phyloP scores from a whole-genome alignment of 37 sponge, comb jelly and placozoan genomes.

The Petrosia ficiformis region DNA sequence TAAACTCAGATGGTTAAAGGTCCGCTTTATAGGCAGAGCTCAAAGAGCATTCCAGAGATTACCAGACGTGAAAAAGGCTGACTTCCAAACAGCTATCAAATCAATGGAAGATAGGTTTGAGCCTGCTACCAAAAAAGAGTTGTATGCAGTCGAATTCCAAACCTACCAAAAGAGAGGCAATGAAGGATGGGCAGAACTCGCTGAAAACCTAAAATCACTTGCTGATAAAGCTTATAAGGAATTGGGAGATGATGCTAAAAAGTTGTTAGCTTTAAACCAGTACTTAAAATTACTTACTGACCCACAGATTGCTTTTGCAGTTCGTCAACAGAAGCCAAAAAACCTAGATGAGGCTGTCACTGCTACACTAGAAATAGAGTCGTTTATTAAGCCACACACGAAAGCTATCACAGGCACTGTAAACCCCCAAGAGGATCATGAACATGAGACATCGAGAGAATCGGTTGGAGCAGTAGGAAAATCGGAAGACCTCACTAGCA shows the following conservation, averaged over 20 bases:
- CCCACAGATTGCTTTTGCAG: slow-evolving; percentile 25
- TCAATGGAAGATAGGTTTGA: slow-evolving; percentile 42
- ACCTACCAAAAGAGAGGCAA: neutral
- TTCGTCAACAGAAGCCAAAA: slow-evolving; percentile 3
- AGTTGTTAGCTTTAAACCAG: slow-evolving; percentile 13
- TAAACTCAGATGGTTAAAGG: slow-evolving; percentile 25
- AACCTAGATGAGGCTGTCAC: slow-evolving; percentile 22
- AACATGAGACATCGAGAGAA: neutral
- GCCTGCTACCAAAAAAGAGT: slow-evolving; percentile 2
- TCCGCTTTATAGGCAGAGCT: slow-evolving; percentile 30
- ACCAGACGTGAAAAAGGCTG: neutral
- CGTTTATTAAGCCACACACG: too few species aligned
- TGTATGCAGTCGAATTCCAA: slow-evolving; percentile 18
- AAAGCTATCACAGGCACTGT: neutral
- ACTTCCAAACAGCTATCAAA: neutral
- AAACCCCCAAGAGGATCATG: neutral
- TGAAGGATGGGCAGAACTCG: slow-evolving; percentile 31
- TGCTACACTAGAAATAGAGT: slow-evolving; percentile 25
- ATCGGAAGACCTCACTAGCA: too few species aligned
- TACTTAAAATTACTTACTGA: slow-evolving; percentile 9
- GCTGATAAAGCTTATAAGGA: slow-evolving; percentile 33
- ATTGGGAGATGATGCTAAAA: slow-evolving; percentile 8
- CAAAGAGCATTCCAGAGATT: slow-evolving; percentile 4
- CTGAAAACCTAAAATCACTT: slow-evolving; percentile 17
- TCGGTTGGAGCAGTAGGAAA: neutral